Base-by-base conservation (phyloP, 1,140 invertebrate genomes). In the Gerris buenoi region DNA sequence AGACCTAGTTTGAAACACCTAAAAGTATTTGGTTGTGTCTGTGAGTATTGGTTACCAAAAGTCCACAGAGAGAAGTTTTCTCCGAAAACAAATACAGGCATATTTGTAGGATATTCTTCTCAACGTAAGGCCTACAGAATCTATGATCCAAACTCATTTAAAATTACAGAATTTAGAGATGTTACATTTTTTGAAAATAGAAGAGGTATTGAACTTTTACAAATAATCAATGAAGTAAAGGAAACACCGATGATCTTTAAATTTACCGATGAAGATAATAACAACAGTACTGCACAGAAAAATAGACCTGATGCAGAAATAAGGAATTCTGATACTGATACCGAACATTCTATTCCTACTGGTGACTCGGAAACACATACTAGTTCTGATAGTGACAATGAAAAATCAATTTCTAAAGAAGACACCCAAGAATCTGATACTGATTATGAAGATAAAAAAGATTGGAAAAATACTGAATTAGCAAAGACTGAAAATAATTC, bases 1-100 rank as follows among this genome's bases (percentile, higher is more conserved):
- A 73, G 73, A 67, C 71, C 73, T 0, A 63, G 75, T 56, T 23
- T 77, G 1, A 57, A 25, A 13, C 71, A 71, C 23, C 46, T 77
- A 29, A 69, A 70, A 67, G 69, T 77, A 56, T 77, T 77, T 72
- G 75, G 75, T 15, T 71, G 72, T 68, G 28, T 64, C 27, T 74
- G 71, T n/a, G 74, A 73, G 66, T 67, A 65, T 25, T 67, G 71
- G 56, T 60, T 71, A 60, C 70, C 70, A 62, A 74, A 70, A 70
- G 67, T 72, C 27, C 60, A 60, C 46, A 25, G 65, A 46, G 33
- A 46, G 66, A 68, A 70, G 65, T 33, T 67, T 33, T 63, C 66
- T 22, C 22, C n/a, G 14, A 14, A 29, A 29, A 65, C 25, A 26
- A 65, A 33, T 22, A 65, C 27, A 33, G 27, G n/a, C 2, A 14